Percentiles rank a stretch among this genome's conserved stretches.
These are phyloP conservation scores for Diuraphis noxia DNA, from an alignment of 1,140 invertebrate species.

Conservation along the genomic window DNA sequence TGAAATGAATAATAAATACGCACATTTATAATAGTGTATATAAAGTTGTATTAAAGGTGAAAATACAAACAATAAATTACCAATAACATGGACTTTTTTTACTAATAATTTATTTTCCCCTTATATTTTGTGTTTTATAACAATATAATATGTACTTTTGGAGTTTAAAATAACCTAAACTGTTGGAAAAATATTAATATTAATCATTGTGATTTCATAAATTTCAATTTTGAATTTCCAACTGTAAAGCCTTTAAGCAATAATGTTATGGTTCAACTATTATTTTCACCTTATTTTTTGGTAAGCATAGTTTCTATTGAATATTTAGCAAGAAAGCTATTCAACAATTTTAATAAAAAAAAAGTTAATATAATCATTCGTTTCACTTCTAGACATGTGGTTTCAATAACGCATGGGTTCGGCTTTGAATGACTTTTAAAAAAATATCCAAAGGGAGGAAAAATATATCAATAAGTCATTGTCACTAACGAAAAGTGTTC, in stretches of 20 bases:
- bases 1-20: neutral
- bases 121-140: neutral
- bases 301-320: neutral
- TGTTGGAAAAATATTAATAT: neutral
- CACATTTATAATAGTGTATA: neutral
- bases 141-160: neutral
- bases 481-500: constrained; percentile 33
- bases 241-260: constrained; percentile 1
- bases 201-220: neutral
- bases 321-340: neutral
- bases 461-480: constrained; percentile 25
- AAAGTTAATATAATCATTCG: constrained; percentile 31
- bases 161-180: neutral
- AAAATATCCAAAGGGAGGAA: constrained; percentile 14
- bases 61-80: neutral
- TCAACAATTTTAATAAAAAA: neutral
- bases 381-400: constrained; percentile 2
- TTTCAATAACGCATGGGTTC: constrained; percentile 2
- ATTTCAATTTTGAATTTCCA: constrained; percentile 5
- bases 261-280: neutral
- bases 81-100: neutral
- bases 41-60: neutral
- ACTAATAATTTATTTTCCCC: neutral
- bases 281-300: neutral
- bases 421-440: constrained; percentile 26